Evolutionary conservation across 1,140 invertebrate genomes (phyloP), one percentile per base, ranked within the genome.

Genomic region (Dinothrombium tinctorium): DNA sequence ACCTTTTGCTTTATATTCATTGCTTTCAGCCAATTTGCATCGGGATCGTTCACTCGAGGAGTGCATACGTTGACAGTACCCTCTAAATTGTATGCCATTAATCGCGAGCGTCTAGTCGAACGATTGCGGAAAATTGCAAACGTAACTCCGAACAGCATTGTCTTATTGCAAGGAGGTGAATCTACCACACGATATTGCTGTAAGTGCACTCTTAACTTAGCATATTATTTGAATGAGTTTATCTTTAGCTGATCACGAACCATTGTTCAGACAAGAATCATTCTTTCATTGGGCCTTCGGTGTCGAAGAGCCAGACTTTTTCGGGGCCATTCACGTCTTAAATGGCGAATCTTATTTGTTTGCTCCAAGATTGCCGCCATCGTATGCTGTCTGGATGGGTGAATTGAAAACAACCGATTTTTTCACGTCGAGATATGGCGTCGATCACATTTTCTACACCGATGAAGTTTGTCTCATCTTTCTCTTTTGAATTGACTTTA

Each of bases 351-450:
- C 73, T 0, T 65, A 73, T 41, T 56, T 94, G 3, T 94, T 94
- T 64, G 69, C 83, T 8, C 86, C 86, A 1, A 65, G 72, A 42
- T 59, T 89, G 3, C 74, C 79, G 0, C 68, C 71, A 4, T 69
- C 72, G 29, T 90, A 92, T 62, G 74, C 73, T 36, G 69, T 86
- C 12, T 94, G 83, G 84, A 76, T 84, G 73, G 87, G 87, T 26
- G 60, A 57, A 60, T 42, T 59, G 7, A 57, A 66, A 1, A 58
- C 60, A 0, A 58, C 68, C 14, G 63, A 74, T 0, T 72, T 86
- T 44, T 81, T 83, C 51, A 72, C 70, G 50, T 53, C 64, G 11
- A 69, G 74, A 49, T 94, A 92, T 62, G 66, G 58, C 33, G 76
- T 89, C 2, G 74, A 90, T 56, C 67, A 81, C 53, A 73, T 75